Evolutionary conservation across 2,888 invertebrate species (phyloP), one percentile per base, ranked within the genome.

Genomic region (Drosophila pegasa): DNA sequence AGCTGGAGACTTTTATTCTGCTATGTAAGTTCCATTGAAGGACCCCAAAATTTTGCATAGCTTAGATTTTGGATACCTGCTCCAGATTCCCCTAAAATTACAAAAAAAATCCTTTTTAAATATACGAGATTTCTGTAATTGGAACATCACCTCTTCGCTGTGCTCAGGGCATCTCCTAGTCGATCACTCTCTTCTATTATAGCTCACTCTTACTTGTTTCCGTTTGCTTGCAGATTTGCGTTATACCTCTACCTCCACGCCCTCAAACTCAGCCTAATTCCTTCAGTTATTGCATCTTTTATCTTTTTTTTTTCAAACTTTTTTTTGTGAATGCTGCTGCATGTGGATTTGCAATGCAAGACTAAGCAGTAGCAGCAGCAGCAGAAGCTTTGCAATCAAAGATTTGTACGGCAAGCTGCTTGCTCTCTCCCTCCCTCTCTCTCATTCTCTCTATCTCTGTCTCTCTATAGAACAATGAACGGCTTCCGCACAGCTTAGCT

Each of bases 221-320:
- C 75, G 78, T 69, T 87, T 64, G 50, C 61, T 64, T 51, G 63
- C 60, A 84, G 81, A 73, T 87, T 87, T 77, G 51, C 79, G 62
- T 62, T 79, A 69, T 59, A 47, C 56, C 40, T 8, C n/a, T 18
- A 20, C 22, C 56, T 16, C 43, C 9, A 43, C 29, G n/a, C 29
- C 31, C 22, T 20, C 31, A n/a, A n/a, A 40, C 20, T 38, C 10
- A 55, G 29, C 25, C 38, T 38, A 62, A 45, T 43, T 56, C 57
- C 41, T 20, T 50, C 25, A 35, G 38, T 76, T 47, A 22, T 61
- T 58, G 55, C 56, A 69, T 50, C 58, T 62, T 54, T 55, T 55
- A 55, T 63, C 25, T 27, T 47, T 51, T 51, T 22, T 35, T 35
- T 22, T 38, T 33, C 33, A 20, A 61, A 25, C 51, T 31, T 54